Conservation (phyloP, 2,113 vertebrate genomes). For the Crotophaga sulcirostris region DNA sequence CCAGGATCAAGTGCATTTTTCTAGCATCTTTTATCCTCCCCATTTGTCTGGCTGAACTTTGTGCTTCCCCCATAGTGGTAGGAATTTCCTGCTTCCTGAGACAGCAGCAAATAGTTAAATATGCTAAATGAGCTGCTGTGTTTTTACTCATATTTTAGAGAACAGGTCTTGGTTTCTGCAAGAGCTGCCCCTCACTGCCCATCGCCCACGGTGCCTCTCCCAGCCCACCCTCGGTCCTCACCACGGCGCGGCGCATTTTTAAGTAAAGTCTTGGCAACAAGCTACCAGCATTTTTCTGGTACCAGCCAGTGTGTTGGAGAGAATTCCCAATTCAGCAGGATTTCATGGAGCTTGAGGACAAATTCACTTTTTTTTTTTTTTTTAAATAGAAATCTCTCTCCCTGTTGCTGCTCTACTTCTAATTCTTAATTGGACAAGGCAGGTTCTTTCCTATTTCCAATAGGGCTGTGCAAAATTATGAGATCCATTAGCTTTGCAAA, state of each 20-base stretch:
- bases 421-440: conserved; percentile 53
- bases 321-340: not conserved
- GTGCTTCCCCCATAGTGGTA: not conserved
- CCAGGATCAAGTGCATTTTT: not conserved
- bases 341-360: not conserved
- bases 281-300: not conserved
- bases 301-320: not conserved
- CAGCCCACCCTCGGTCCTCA: not conserved
- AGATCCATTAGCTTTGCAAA: conserved; percentile 40
- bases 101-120: not conserved
- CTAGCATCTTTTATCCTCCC: not conserved
- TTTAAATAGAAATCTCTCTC: not conserved
- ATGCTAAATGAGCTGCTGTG: not conserved
- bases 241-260: fast-evolving
- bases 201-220: not conserved
- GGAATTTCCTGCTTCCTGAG: conserved; percentile 44
- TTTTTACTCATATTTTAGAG: not conserved
- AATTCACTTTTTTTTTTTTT: not conserved
- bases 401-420: conserved; percentile 43
- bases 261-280: not conserved
- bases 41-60: not conserved
- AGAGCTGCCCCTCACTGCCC: not conserved
- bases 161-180: not conserved
- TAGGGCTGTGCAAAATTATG: not conserved
- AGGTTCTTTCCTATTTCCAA: conserved; percentile 50